Percentiles rank a stretch among this genome's conserved stretches.
phyloP scores from a whole-genome alignment of 1,140 invertebrate genomes.

The Colletes latitarsis region DNA sequence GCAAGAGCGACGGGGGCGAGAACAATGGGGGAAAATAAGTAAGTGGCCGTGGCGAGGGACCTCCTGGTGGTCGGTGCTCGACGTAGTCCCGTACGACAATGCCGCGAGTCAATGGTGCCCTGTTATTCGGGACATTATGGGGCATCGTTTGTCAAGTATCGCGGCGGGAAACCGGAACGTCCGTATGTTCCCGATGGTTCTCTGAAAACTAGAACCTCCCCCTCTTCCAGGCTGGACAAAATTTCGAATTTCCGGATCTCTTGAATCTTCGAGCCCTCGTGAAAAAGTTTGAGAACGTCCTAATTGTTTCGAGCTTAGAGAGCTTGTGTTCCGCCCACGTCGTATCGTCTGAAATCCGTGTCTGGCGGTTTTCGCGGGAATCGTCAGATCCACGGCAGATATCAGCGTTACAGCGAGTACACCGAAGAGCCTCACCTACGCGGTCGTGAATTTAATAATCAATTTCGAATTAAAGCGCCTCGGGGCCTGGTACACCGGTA shows the following conservation, averaged over 20 bases:
- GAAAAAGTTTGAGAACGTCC: no score
- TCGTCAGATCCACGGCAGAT: no score
- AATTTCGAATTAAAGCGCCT: slow-evolving; percentile 18
- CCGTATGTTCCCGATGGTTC: slow-evolving; percentile 50
- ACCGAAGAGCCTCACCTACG: neutral
- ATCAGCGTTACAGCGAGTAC: no score
- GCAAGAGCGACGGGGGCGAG: slow-evolving; percentile 6
- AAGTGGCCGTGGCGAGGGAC: slow-evolving; percentile 43
- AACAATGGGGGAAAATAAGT: slow-evolving; percentile 56
- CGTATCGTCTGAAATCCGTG: neutral
- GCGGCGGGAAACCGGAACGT: slow-evolving; percentile 51
- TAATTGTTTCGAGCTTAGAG: no score
- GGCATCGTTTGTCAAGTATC: slow-evolving; percentile 65
- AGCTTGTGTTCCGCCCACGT: neutral
- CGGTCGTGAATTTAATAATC: slow-evolving; percentile 26
- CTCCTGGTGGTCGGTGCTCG: slow-evolving; percentile 50
- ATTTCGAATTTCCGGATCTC: no score
- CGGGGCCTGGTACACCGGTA: neutral
- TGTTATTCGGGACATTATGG: slow-evolving; percentile 67
- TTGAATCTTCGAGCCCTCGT: no score
- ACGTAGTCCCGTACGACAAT: slow-evolving; percentile 53
- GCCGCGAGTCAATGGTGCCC: slow-evolving; percentile 56
- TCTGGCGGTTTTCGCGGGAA: neutral
- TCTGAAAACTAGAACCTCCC: neutral
- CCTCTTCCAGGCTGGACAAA: no score